Conservation (phyloP, 2,113 vertebrate species). For the Myrmophylax atrothorax region DNA sequence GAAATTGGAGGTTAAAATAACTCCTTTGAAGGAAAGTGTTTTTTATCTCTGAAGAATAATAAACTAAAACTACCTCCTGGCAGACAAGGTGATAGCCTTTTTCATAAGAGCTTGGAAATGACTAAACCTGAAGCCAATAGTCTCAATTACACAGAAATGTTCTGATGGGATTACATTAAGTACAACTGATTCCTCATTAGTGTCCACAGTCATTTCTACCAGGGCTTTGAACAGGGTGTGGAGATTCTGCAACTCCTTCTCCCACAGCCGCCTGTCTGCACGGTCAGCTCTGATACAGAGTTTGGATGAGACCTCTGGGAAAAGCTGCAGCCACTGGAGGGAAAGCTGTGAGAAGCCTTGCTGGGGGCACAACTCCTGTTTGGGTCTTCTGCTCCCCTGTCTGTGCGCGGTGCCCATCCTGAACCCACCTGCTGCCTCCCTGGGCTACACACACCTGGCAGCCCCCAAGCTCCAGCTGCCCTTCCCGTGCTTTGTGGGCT, state of each 20-base stretch:
- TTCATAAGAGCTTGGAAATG: background rate
- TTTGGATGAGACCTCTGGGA: background rate
- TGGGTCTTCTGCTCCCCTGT: background rate
- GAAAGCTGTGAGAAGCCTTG: background rate
- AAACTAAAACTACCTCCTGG: background rate
- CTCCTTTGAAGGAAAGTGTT: background rate
- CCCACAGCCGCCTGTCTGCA: background rate
- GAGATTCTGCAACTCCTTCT: background rate
- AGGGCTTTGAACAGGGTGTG: background rate
- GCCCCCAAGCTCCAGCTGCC: background rate
- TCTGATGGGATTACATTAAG: background rate
- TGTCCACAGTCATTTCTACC: background rate
- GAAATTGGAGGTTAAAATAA: conserved; percentile 18
- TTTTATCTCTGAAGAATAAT: background rate
- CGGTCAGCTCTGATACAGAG: background rate
- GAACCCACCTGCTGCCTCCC: background rate
- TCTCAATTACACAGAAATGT: background rate
- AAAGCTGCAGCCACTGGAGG: background rate
- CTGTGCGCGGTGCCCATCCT: background rate
- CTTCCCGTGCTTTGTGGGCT: background rate
- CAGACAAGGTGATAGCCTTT: background rate
- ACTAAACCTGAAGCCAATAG: background rate
- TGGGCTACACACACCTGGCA: too few relatives aligned
- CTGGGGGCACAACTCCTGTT: background rate
- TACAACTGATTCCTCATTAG: background rate